Base-by-base conservation (phyloP, 1,140 invertebrate genomes). In the Euwallacea similis region DNA sequence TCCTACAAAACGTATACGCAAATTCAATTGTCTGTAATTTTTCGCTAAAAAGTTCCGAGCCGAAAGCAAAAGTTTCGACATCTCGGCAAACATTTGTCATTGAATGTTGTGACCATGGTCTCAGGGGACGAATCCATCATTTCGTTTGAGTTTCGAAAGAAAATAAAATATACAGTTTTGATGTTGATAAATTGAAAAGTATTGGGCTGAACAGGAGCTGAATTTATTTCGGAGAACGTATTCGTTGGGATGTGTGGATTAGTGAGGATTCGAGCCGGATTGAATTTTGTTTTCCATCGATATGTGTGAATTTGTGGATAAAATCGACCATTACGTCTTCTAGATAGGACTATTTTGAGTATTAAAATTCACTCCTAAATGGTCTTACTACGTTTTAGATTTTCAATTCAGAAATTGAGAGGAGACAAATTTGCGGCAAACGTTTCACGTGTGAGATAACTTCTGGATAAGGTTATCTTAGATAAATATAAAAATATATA, bases 21-120 rank as follows among this genome's bases (percentile, higher is more conserved):
- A 71, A 71, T 71, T 71, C 69, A 66, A 71, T 71, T 71, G 69
- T 71, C 62, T 53, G 69, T 66, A 71, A 71, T 71, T 71, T 71
- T 66, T 71, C 63, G 69, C 13, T 53, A 56, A 66, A 71, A 71
- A 64, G 8, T 66, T 66, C 44, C 53, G 44, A 50, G 21, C 46
- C 66, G 41, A 58, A 46, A 58, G 55, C 41, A 15, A 66, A 71
- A 71, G 69, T 71, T 71, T 71, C 69, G 69, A 71, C 69, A 60
- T 66, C 62, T 71, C 69, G 0, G 62, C 63, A 71, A 71, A 71
- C 69, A 71, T 71, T 71, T 71, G 69, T 71, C 69, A 71, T 71
- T 59, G 62, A 71, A 71, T 66, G 69, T 71, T 71, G 53, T 71
- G 69, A 71, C 69, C 69, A 66, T 15, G 50, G 42, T 66, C 69